Evolutionary conservation across 2,797 vertebrate species (phyloP).

Genomic region (Melanogrammus aeglefinus): DNA sequence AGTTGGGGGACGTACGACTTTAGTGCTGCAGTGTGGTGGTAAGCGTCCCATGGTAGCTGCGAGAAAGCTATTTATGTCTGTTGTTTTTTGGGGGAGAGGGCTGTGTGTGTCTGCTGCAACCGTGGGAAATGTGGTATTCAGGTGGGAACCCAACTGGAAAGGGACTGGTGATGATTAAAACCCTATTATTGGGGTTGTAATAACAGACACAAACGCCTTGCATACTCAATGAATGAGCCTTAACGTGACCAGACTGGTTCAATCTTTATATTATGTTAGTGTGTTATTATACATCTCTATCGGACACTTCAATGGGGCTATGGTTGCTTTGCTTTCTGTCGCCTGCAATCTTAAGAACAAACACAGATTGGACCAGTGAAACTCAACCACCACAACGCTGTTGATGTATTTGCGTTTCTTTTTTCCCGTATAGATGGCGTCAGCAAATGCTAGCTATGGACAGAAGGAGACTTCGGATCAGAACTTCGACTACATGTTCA

Average conservation of each 20-base stretch:
- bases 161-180: neutral
- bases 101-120: neutral
- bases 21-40: neutral
- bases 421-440: conserved; percentile 81
- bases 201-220: neutral
- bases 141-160: neutral
- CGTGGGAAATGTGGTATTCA: neutral
- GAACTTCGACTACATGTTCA: conserved; percentile 99
- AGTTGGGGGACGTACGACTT: conserved; percentile 2
- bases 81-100: neutral
- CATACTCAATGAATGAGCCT: neutral
- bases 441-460: conserved; percentile 88
- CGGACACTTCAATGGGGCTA: neutral
- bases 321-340: neutral
- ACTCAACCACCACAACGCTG: neutral
- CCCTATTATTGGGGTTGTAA: neutral
- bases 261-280: neutral
- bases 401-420: neutral
- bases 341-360: neutral
- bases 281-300: neutral
- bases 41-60: neutral
- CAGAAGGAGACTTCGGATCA: conserved; percentile 94
- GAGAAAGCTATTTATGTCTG: neutral
- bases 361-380: neutral
- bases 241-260: neutral